These are phyloP conservation scores for Teleogryllus oceanicus DNA, from an alignment of 2,888 invertebrate genomes.

Conservation along the genomic window DNA sequence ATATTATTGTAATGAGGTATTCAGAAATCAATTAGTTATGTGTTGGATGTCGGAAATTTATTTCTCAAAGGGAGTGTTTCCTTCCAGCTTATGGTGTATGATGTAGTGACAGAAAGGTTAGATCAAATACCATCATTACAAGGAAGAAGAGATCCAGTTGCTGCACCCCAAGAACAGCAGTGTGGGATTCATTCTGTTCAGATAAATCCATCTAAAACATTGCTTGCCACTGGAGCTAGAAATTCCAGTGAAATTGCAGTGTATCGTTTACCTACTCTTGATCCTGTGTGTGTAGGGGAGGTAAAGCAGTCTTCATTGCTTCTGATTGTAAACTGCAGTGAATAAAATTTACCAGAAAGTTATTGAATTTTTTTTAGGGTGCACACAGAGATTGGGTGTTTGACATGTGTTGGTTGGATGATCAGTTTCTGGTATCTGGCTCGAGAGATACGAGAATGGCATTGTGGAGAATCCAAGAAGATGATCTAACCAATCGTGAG, in stretches of 20 bases:
- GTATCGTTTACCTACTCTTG: slow-evolving; percentile 85
- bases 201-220: slow-evolving; percentile 83
- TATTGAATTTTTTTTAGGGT: slow-evolving; percentile 45
- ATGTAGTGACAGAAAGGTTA: slow-evolving; percentile 79
- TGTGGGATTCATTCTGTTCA: slow-evolving; percentile 92
- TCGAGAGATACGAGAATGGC: slow-evolving; percentile 89
- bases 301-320: slow-evolving; percentile 40
- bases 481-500: slow-evolving; percentile 48
- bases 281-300: slow-evolving; percentile 91
- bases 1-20: too few relatives aligned
- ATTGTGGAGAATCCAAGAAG: slow-evolving; percentile 74
- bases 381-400: slow-evolving; percentile 91
- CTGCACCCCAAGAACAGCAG: slow-evolving; percentile 55
- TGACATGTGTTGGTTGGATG: slow-evolving; percentile 95
- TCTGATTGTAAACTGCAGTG: not conserved
- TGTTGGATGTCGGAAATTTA: not conserved
- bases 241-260: slow-evolving; percentile 92
- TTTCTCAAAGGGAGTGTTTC: not conserved
- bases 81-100: slow-evolving; percentile 81
- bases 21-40: not conserved
- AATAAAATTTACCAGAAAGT: not conserved
- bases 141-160: slow-evolving; percentile 57
- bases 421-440: slow-evolving; percentile 90
- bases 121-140: slow-evolving; percentile 85
- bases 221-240: slow-evolving; percentile 86